Evolutionary conservation across 2,113 vertebrate species (phyloP).

Genomic region (Heterochromis multidens): DNA sequence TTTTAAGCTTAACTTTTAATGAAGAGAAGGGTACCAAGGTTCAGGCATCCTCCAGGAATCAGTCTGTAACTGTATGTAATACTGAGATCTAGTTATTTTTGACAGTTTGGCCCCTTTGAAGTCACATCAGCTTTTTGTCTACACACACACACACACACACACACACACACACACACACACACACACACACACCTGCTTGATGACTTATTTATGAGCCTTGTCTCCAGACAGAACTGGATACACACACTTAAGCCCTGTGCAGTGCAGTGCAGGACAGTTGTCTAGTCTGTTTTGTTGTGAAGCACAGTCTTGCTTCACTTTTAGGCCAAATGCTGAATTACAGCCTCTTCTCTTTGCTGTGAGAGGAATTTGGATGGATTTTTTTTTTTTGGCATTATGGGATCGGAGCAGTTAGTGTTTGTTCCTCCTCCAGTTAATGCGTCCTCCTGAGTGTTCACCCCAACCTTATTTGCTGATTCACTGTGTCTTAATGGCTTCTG

Average conservation of each 20-base stretch:
- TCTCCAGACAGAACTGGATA: not conserved
- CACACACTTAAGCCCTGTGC: not conserved
- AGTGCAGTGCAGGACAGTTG: not conserved
- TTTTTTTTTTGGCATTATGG: not conserved
- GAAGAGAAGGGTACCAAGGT: not conserved
- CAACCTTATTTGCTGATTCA: not conserved
- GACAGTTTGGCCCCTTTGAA: slow-evolving; percentile 19
- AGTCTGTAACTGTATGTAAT: not conserved
- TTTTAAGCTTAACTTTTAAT: not conserved
- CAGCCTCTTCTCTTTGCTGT: not conserved
- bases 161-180: not conserved
- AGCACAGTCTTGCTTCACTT: not conserved
- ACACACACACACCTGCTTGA: not conserved
- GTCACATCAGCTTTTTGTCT: not conserved
- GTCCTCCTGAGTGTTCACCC: not conserved
- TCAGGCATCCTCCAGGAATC: not conserved
- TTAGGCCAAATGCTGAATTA: not conserved
- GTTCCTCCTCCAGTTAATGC: not conserved
- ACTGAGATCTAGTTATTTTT: slow-evolving; percentile 3
- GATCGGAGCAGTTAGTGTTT: not conserved
- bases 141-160: not conserved
- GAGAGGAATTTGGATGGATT: not conserved
- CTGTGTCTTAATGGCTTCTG: not conserved
- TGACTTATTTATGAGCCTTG: slow-evolving; percentile 5
- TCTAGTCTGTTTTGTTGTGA: not conserved